phyloP scores from a whole-genome alignment of 1,140 invertebrate genomes.

The Brachionus plicatilis region DNA sequence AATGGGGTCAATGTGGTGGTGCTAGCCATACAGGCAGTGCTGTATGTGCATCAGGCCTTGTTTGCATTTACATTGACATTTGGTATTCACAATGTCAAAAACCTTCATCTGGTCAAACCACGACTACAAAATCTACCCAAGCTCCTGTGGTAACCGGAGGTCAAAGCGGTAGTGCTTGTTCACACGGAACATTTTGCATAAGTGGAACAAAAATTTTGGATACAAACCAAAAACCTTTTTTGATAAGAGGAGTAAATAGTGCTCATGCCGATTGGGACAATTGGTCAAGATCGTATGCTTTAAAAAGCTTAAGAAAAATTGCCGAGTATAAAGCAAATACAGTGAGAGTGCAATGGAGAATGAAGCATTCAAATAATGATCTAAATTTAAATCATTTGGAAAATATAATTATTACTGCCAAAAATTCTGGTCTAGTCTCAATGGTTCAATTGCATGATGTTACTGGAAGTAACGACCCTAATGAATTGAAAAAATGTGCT shows the following conservation, averaged over 20 bases:
- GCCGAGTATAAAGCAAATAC: conserved; percentile 26
- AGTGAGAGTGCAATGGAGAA: conserved; percentile 32
- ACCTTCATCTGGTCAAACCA: neutral
- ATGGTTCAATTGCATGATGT: conserved; percentile 13
- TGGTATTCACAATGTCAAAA: conserved; percentile 33
- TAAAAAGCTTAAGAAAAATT: neutral
- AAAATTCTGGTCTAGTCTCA: neutral
- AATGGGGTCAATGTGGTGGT: conserved; percentile 11
- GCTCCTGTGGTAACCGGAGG: neutral
- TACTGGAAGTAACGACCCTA: neutral
- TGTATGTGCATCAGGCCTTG: neutral
- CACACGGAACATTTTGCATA: conserved; percentile 9
- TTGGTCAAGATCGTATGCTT: conserved; percentile 13
- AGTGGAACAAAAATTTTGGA: conserved; percentile 24
- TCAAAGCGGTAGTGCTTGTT: neutral
- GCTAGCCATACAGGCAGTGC: neutral
- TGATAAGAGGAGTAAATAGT: neutral
- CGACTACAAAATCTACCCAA: neutral
- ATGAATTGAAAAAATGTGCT: conserved; percentile 1
- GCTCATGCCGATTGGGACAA: conserved; percentile 35
- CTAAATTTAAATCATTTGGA: neutral
- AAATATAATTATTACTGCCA: conserved; percentile 18
- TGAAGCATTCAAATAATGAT: conserved; percentile 12
- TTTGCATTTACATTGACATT: neutral
- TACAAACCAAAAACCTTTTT: neutral